Conservation (phyloP, 2,113 vertebrate genomes). For the Paradoxurus hermaphroditus region DNA sequence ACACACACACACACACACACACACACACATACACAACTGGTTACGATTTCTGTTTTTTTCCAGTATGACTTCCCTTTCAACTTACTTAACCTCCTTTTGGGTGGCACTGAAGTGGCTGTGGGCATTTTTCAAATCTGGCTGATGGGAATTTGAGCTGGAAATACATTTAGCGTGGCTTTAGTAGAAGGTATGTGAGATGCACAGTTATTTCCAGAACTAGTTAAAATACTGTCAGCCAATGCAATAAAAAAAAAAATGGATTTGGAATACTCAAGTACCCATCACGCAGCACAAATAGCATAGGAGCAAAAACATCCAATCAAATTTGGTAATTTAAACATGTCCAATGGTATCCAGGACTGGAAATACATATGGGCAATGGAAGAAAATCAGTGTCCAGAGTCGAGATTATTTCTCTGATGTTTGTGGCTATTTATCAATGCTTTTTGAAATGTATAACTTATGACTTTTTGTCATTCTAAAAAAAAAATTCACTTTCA, state of each 20-base stretch:
- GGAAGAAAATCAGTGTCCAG: not conserved
- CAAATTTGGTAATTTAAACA: not conserved
- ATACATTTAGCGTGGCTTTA: not conserved
- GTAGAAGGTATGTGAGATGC: not conserved
- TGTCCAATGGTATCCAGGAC: not conserved
- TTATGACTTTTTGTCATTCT: not conserved
- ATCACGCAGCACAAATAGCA: not conserved
- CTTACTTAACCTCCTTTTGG: not conserved
- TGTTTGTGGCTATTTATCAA: not conserved
- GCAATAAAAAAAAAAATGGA: not conserved
- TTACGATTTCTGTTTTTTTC: not conserved
- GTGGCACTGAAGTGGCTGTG: not conserved
- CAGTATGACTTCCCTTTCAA: not conserved
- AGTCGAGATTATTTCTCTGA: not conserved
- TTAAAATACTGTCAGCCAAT: not conserved
- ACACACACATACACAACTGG: not conserved
- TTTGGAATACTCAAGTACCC: not conserved
- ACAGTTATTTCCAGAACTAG: not conserved
- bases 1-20: too few relatives aligned
- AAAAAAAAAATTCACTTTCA: not conserved
- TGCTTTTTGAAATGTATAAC: not conserved
- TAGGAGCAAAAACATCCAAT: not conserved
- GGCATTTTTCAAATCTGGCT: not conserved
- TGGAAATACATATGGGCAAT: not conserved
- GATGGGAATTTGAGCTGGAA: not conserved